Evolutionary conservation across 1,140 invertebrate genomes (phyloP).

Genomic region (Danaus melanippus): DNA sequence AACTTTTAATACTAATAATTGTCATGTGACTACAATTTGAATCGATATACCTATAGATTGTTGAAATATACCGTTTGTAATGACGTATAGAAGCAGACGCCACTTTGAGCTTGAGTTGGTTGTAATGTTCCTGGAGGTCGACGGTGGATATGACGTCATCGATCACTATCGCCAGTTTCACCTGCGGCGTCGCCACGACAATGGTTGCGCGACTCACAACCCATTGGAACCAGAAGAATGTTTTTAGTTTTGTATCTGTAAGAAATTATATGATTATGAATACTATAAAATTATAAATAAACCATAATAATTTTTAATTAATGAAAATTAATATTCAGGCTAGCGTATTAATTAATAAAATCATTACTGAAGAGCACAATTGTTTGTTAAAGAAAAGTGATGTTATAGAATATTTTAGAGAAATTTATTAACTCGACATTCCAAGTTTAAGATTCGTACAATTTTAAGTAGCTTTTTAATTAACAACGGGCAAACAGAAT

Average conservation of each 20-base stretch:
- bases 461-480: too few species aligned
- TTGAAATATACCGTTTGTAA: constrained; percentile 31
- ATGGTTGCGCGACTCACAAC: constrained; percentile 41
- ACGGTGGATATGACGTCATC: constrained; percentile 48
- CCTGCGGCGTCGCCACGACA: constrained; percentile 22
- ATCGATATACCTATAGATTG: neutral
- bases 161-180: constrained; percentile 35
- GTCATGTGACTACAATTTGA: too few species aligned
- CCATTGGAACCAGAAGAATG: constrained; percentile 60
- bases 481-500: too few species aligned
- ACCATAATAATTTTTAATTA: too few species aligned
- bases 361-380: too few species aligned
- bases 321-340: too few species aligned
- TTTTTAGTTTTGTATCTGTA: constrained; percentile 31
- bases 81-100: constrained; percentile 39
- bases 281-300: neutral
- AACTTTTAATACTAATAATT: too few species aligned
- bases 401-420: too few species aligned
- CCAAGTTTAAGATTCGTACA: too few species aligned
- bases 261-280: neutral
- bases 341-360: too few species aligned
- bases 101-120: constrained; percentile 51
- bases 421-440: too few species aligned
- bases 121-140: constrained; percentile 47
- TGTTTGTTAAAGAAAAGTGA: too few species aligned